Evolutionary conservation across 53 echinoderm and acorn worm genomes (phyloP), one percentile per base, ranked within the genome.

Genomic region (Paelopatides confundens): DNA sequence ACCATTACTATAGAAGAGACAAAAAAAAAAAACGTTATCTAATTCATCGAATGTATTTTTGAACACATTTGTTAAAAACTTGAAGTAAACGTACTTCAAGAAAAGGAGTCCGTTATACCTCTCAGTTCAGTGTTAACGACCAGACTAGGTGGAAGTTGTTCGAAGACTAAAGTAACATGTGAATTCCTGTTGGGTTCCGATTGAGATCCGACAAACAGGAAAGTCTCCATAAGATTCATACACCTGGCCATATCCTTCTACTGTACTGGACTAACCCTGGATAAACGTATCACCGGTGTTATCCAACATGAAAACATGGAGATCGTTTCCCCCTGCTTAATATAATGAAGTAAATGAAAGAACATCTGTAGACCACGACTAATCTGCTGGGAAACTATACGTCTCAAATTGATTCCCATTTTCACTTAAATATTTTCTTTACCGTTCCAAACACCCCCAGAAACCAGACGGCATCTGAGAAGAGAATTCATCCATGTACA

Each of bases 281-380:
- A 27, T 74, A 46, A 74, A 26, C 39, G 40, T n/a, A 40, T 74
- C 74, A 3, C 74, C 74, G 74, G 74, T 18, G 46, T 28, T 24
- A 74, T 74, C 47, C 74, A 74, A 74, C 74, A 74, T 74, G 74
- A 74, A 74, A 74, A 74, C 74, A 74, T 74, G n/a, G 35, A 23
- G 74, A 74, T 74, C 12, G 46, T 40, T 74, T 74, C 74, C 74
- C 39, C 37, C 28, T 23, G 15, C 18, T 28, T n/a, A 21, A 21
- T 18, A 58, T 38, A 74, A n/a, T 46, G 39, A 74, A 46, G 10
- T 40, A 74, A 46, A 74, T 74, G 74, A 74, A 46, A 40, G 40
- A 74, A 74, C 74, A 74, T 43, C 74, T 74, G 74, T 46, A 39
- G 13, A 35, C 47, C 43, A 74, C 39, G 21, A 15, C n/a, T 58